These are phyloP conservation scores for Bombus consobrinus DNA, from an alignment of 1,140 invertebrate genomes.

Conservation along the genomic window DNA sequence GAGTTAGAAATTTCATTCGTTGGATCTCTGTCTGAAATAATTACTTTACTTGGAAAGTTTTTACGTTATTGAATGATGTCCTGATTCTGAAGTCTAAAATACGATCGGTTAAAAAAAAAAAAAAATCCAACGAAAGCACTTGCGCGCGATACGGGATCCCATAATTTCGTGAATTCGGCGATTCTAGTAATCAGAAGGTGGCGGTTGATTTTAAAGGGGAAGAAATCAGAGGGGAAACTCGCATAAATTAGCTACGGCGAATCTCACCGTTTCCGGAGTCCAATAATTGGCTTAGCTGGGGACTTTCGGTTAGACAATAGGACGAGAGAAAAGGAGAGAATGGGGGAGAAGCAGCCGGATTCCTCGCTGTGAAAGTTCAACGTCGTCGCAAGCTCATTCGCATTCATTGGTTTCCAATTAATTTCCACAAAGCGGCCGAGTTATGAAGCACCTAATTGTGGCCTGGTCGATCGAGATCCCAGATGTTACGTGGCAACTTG, in stretches of 20 bases:
- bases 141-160: not conserved
- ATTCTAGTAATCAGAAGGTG: slow-evolving; percentile 48
- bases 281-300: slow-evolving; percentile 78
- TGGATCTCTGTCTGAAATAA: not conserved
- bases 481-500: slow-evolving; percentile 2
- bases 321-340: not conserved
- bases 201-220: slow-evolving; percentile 28
- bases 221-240: slow-evolving; percentile 42
- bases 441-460: slow-evolving; percentile 80
- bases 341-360: slow-evolving; percentile 49
- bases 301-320: slow-evolving; percentile 56
- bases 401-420: slow-evolving; percentile 81
- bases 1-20: not conserved
- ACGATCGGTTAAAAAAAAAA: no score
- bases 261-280: slow-evolving; percentile 71
- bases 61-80: not conserved
- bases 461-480: slow-evolving; percentile 30
- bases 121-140: not conserved
- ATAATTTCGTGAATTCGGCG: not conserved
- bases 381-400: slow-evolving; percentile 76
- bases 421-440: slow-evolving; percentile 75
- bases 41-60: not conserved
- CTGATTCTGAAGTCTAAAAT: no score
- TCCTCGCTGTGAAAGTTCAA: slow-evolving; percentile 68
- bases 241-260: slow-evolving; percentile 76